Evolutionary conservation across 37 sponge, comb jelly and placozoan species (phyloP), one percentile per base, ranked within the genome.

Genomic region (Ephydatia muelleri): DNA sequence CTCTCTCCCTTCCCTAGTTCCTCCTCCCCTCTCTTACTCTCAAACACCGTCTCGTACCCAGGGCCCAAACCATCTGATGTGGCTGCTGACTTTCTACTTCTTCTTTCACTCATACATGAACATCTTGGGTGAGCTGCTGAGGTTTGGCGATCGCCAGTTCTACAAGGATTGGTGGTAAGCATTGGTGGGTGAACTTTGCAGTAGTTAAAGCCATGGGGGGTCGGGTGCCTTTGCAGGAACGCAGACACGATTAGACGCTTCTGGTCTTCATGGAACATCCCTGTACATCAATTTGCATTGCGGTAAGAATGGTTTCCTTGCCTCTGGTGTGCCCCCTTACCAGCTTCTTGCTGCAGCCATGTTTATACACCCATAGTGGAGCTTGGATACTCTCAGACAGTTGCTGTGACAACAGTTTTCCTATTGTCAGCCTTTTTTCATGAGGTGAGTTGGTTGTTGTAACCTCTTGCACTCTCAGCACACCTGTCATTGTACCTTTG

Each of bases 141-240:
- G 89, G 35, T 97, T 97, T 83, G 97, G 71, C 30, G 97, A 97
- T 73, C 76, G 97, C 25, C 66, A 86, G 69, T 97, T 97, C 76
- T 97, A 97, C 73, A 84, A 66, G 38, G 97, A 97, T 75, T 97
- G 95, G 95, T 97, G 97, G 97, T 94, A 84, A 81, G 91, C 30
- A 2, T 23, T 28, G 3, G 19, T 14, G 1, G 19, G 71, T 25
- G 36, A 21, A 38, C 29, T 11, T 27, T 82, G 49, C 38, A 68
- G 49, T 19, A 1, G 37, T n/a, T 81, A 40, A 5, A 4, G 14
- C 21, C 67, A 32, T 23, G 26, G 21, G 27, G 25, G 71, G 38
- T 38, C 31, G 31, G 30, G 27, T 75, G 6, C 68, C 14, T 33
- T 35, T 65, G 25, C 57, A 94, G 94, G 94, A 97, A 97, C 39